phyloP scores from a whole-genome alignment of 2,113 vertebrate genomes.

The Potamarius usumacintae region DNA sequence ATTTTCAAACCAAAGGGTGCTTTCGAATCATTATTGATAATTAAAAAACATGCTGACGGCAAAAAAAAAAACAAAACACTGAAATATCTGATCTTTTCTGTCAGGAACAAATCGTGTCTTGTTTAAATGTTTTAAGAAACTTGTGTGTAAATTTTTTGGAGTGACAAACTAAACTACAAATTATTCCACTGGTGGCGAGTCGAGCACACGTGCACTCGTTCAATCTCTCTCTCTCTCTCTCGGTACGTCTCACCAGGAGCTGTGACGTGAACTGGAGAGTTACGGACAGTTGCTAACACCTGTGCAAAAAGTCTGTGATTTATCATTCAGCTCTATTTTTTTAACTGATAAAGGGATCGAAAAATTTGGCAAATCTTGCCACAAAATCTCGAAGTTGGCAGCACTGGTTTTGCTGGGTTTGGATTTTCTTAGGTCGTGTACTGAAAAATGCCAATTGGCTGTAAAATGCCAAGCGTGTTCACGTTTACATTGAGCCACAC shows the following conservation, averaged over 20 bases:
- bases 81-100: neutral
- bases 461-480: neutral
- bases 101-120: neutral
- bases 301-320: neutral
- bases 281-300: neutral
- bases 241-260: neutral
- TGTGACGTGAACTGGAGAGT: neutral
- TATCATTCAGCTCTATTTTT: neutral
- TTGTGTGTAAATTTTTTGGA: neutral
- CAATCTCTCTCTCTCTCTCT: no score
- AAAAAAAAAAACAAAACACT: neutral
- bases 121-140: neutral
- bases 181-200: no score
- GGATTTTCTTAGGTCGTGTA: neutral
- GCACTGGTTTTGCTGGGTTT: neutral
- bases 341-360: neutral
- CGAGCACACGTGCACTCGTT: no score
- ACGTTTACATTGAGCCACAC: neutral
- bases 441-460: neutral
- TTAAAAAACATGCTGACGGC: slow-evolving; percentile 15
- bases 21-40: slow-evolving; percentile 16
- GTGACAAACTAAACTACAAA: neutral
- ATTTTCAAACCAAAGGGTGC: slow-evolving; percentile 5
- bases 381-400: neutral
- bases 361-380: neutral